Conservation (phyloP, 1,140 invertebrate species). For the Metaphire vulgaris region DNA sequence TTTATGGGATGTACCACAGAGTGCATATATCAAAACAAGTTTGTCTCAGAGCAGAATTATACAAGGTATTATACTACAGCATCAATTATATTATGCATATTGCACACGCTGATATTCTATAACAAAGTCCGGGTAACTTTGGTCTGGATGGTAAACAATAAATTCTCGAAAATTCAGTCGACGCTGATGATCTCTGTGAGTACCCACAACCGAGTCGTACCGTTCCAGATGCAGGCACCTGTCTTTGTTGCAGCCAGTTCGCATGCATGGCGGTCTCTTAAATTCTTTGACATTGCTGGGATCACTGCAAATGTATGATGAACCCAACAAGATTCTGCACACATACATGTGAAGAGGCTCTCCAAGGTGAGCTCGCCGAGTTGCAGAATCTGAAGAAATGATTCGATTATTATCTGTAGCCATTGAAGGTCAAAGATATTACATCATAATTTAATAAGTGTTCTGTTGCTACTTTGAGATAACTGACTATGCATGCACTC, state of each 20-base stretch:
- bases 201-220: conserved; percentile 22
- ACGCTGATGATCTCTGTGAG: background rate
- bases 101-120: conserved; percentile 1
- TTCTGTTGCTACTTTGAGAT: too few species aligned
- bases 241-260: background rate
- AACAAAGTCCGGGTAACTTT: conserved; percentile 22
- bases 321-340: conserved; percentile 1
- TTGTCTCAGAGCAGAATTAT: too few species aligned
- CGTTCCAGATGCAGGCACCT: background rate
- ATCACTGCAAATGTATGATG: conserved; percentile 6
- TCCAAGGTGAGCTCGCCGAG: background rate
- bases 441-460: too few species aligned
- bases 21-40: too few species aligned
- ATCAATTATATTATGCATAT: background rate
- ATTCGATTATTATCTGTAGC: background rate
- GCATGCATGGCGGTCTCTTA: background rate
- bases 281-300: background rate
- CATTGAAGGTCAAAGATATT: too few species aligned
- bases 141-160: conserved; percentile 11
- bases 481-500: background rate
- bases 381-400: background rate
- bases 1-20: too few species aligned
- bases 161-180: conserved; percentile 21
- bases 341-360: background rate
- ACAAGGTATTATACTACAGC: too few species aligned